These are phyloP conservation scores for Hippoglossus stenolepis DNA, from an alignment of 2,113 vertebrate genomes.

Conservation along the genomic window DNA sequence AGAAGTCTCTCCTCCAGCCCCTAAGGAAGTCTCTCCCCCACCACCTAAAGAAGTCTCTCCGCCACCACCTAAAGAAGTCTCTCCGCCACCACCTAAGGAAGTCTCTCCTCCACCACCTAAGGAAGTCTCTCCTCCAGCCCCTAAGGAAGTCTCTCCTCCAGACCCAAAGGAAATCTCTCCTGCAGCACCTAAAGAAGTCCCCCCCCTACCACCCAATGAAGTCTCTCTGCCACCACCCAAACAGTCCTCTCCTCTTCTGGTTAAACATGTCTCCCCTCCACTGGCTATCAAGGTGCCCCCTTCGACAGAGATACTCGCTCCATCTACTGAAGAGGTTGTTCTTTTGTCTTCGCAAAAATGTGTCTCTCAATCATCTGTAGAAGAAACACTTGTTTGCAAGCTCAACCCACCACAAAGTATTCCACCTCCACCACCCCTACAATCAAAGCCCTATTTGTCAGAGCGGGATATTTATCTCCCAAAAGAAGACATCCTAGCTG, in stretches of 20 bases:
- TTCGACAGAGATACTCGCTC: background rate
- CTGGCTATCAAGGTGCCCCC: conserved; percentile 6
- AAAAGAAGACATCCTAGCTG: conserved; percentile 9
- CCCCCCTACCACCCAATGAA: background rate
- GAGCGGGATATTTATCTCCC: conserved; percentile 8
- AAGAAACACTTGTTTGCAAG: conserved; percentile 8
- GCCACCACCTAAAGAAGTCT: background rate
- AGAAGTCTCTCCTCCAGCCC: background rate
- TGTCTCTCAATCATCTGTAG: background rate
- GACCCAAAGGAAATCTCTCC: background rate
- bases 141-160: background rate
- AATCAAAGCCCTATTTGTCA: conserved; percentile 4
- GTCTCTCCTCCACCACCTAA: background rate
- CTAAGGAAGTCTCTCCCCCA: background rate
- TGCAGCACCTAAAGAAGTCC: background rate
- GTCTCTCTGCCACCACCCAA: background rate
- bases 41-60: background rate
- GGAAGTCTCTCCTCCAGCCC: background rate
- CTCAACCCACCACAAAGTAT: conserved; percentile 59
- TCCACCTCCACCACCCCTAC: conserved; percentile 47
- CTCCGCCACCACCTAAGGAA: background rate
- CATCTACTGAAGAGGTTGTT: conserved; percentile 16
- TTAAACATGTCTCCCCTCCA: background rate
- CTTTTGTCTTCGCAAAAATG: conserved; percentile 28
- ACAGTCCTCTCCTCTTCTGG: too few species aligned